phyloP scores from a whole-genome alignment of 2,797 vertebrate genomes.

The Psittacula echo region DNA sequence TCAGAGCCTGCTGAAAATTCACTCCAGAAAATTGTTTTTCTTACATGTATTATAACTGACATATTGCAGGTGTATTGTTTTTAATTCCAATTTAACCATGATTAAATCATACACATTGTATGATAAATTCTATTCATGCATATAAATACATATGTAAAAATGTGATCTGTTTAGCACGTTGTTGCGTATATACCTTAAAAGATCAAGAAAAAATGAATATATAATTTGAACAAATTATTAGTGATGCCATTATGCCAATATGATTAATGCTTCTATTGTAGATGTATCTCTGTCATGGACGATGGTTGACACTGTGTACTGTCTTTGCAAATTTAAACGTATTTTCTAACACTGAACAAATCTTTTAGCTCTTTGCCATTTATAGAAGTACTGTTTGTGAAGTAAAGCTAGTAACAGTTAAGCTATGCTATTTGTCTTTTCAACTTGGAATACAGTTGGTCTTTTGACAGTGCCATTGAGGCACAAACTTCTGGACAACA shows the following conservation, averaged over 20 bases:
- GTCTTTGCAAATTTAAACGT: neutral
- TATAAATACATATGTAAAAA: neutral
- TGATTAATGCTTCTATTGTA: neutral
- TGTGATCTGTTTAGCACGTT: neutral
- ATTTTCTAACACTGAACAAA: neutral
- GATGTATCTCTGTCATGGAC: neutral
- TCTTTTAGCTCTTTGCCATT: neutral
- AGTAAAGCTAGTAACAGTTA: neutral
- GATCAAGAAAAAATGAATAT: neutral
- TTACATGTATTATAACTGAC: conserved; percentile 18
- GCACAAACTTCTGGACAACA: neutral
- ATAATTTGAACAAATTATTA: conserved; percentile 10
- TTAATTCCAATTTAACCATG: neutral
- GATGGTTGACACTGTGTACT: neutral
- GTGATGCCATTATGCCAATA: neutral
- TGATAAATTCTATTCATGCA: neutral
- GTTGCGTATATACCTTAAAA: conserved; percentile 3
- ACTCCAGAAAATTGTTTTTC: neutral
- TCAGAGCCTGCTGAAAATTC: conserved; percentile 35
- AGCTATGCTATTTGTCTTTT: neutral
- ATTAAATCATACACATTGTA: neutral
- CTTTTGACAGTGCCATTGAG: neutral
- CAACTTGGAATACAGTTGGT: neutral
- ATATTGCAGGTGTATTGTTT: neutral
- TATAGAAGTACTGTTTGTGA: neutral